Evolutionary conservation across 2,888 invertebrate genomes (phyloP), one percentile per base, ranked within the genome.

Genomic region (Spodoptera exigua): DNA sequence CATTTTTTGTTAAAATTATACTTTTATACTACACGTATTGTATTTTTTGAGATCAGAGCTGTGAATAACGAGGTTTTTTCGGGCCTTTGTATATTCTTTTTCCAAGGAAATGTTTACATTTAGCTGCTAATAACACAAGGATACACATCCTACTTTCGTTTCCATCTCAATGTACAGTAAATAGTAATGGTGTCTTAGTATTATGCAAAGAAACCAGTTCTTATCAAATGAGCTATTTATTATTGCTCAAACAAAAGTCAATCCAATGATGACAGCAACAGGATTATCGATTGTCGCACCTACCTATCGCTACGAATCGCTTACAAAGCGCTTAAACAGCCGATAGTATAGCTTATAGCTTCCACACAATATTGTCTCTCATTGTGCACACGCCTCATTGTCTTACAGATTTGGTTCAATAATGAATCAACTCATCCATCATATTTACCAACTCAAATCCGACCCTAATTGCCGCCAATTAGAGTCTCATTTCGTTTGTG

Each of bases 331-430:
- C 61, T 61, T 72, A 61, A 70, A 71, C 69, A 63, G 63, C 70
- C 61, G 52, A 62, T 62, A 62, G 63, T 68, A 72, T 68, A 74
- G 72, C 74, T 82, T 81, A 81, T 78, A 84, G 81, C 85, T 84
- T 84, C 82, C 80, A 82, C 80, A 80, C 83, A 81, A 83, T 83
- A 84, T 83, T 81, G 84, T 84, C 82, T 74, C 78, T 80, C 84
- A 81, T 81, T 83, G 79, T 83, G 74, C 79, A 75, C 77, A 78
- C 76, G 75, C 80, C 78, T 84, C 80, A 88, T 88, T 89, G 89
- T 87, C 83, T 71, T 61, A 59, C 70, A 72, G 49, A 65, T 65
- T 61, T 64, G 56, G 62, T 73, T 63, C 76, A 80, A 69, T 73
- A 74, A 68, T 79, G 77, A 77, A 77, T 71, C 65, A 76, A 73